Evolutionary conservation across 2,797 vertebrate genomes (phyloP).

Genomic region (Protosalanx chinensis): DNA sequence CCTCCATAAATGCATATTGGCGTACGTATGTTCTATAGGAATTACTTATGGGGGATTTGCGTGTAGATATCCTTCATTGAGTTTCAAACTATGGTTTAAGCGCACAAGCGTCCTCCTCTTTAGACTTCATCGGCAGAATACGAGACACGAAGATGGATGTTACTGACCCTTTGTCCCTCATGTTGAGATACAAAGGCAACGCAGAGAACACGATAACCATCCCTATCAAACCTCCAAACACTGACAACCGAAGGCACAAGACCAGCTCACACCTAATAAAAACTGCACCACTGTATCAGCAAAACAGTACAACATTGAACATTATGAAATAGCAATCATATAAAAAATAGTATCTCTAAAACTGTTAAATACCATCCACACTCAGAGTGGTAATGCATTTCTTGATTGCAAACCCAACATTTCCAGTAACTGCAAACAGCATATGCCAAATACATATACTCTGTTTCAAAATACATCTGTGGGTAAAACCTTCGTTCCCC

Average conservation of each 20-base stretch:
- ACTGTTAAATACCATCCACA: constrained; percentile 54
- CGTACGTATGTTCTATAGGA: constrained; percentile 40
- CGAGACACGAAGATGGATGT: constrained; percentile 58
- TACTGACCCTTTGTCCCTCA: constrained; percentile 67
- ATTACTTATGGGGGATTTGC: constrained; percentile 39
- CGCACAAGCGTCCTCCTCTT: constrained; percentile 46
- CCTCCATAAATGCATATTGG: constrained; percentile 25
- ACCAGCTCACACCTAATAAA: constrained; percentile 69
- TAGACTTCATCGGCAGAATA: constrained; percentile 67
- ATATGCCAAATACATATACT: constrained; percentile 62
- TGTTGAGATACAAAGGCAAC: constrained; percentile 62
- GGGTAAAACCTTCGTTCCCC: constrained; percentile 38
- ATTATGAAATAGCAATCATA: constrained; percentile 59
- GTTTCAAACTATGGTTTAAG: constrained; percentile 24
- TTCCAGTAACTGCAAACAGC: constrained; percentile 73
- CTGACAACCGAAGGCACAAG: constrained; percentile 68
- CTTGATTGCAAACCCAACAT: constrained; percentile 55
- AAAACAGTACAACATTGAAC: constrained; percentile 61
- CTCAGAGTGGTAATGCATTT: constrained; percentile 44
- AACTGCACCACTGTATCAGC: constrained; percentile 59
- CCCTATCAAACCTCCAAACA: constrained; percentile 63
- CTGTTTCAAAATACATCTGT: constrained; percentile 57
- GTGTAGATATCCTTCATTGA: constrained; percentile 71
- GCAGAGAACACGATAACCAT: constrained; percentile 45
- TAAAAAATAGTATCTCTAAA: constrained; percentile 65